phyloP scores from a whole-genome alignment of 2,797 vertebrate species.

The Myotis findleyi region DNA sequence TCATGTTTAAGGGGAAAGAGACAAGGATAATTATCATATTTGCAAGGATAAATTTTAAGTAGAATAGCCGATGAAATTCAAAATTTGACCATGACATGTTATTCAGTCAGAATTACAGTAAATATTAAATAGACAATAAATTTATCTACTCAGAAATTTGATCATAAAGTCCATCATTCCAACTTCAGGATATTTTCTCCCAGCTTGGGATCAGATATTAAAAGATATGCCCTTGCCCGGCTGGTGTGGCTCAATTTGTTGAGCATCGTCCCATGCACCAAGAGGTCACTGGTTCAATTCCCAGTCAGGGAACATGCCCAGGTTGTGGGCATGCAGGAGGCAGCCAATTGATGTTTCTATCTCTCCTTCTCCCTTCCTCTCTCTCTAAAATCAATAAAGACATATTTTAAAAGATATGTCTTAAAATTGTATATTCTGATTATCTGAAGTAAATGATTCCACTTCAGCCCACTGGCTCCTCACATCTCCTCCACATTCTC shows the following conservation, averaged over 20 bases:
- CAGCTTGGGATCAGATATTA: constrained; percentile 23
- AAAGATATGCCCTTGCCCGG: background rate
- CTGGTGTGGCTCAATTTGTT: no score
- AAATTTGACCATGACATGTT: background rate
- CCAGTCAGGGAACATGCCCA: no score
- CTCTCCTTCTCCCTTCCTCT: no score
- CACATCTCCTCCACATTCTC: background rate
- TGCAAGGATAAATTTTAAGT: constrained; percentile 41
- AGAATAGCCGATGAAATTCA: constrained; percentile 37
- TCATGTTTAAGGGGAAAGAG: constrained; percentile 5
- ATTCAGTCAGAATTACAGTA: background rate
- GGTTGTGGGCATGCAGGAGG: no score
- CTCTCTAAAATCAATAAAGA: no score
- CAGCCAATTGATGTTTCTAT: no score
- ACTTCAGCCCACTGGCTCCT: background rate
- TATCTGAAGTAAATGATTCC: background rate
- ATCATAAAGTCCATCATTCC: background rate
- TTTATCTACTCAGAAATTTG: constrained; percentile 26
- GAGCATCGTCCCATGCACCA: no score
- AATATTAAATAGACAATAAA: background rate
- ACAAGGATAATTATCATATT: constrained; percentile 16
- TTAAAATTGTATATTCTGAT: constrained; percentile 22
- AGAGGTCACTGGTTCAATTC: no score
- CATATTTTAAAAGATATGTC: background rate
- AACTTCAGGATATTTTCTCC: background rate